Percentiles rank a stretch among this genome's conserved stretches.
Evolutionary conservation across 2,113 vertebrate species (phyloP).

Genomic region (Eptatretus burgeri): DNA sequence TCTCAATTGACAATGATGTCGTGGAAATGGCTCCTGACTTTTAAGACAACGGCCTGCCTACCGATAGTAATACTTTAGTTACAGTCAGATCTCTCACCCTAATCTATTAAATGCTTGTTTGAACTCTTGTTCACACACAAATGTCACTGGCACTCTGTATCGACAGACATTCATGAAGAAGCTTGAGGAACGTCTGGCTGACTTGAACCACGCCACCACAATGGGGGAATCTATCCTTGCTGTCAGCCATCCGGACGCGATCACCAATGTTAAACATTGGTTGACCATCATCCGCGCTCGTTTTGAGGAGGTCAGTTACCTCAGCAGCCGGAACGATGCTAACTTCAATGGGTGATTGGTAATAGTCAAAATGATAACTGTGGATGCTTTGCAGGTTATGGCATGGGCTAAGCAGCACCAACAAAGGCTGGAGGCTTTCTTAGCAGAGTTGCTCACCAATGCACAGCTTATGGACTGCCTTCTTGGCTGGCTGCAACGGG

Average conservation of each 20-base stretch:
- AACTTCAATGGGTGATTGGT: too few species aligned
- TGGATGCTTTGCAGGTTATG: slow-evolving; percentile 28
- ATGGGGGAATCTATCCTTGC: slow-evolving; percentile 74
- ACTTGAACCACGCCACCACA: slow-evolving; percentile 46
- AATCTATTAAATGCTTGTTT: neutral
- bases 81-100: neutral
- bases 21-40: too few species aligned
- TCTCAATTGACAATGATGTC: too few species aligned
- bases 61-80: too few species aligned
- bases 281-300: slow-evolving; percentile 92
- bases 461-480: slow-evolving; percentile 73
- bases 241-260: slow-evolving; percentile 61
- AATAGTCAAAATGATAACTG: neutral
- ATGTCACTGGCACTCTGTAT: neutral
- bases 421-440: slow-evolving; percentile 51
- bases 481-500: slow-evolving; percentile 72
- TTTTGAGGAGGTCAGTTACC: slow-evolving; percentile 55
- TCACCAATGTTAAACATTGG: slow-evolving; percentile 98
- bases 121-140: neutral
- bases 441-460: slow-evolving; percentile 56
- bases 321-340: neutral
- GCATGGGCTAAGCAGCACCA: slow-evolving; percentile 94
- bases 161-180: slow-evolving; percentile 59
- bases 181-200: slow-evolving; percentile 57
- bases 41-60: too few species aligned